phyloP scores from a whole-genome alignment of 2,888 invertebrate genomes.

The Byasa hedistus region DNA sequence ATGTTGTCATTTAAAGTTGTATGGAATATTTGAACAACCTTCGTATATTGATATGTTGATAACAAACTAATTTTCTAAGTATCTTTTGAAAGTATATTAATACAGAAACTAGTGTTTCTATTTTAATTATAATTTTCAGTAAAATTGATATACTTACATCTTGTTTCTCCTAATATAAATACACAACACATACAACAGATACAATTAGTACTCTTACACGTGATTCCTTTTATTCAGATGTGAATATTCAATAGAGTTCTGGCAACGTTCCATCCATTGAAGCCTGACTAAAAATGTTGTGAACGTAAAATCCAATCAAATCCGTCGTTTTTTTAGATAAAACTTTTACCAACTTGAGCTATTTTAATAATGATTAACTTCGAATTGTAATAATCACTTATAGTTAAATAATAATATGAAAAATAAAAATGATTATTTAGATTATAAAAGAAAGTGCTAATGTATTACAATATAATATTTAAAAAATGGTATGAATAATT shows the following conservation, averaged over 20 bases:
- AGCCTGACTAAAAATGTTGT: neutral
- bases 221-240: neutral
- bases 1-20: constrained; percentile 15
- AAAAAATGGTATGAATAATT: too few species aligned
- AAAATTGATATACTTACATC: neutral
- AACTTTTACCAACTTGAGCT: neutral
- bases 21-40: constrained; percentile 6
- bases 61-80: too few species aligned
- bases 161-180: neutral
- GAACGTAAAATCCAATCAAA: neutral
- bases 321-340: neutral
- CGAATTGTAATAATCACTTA: too few species aligned
- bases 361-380: too few species aligned
- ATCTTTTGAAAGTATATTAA: too few species aligned
- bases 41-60: neutral
- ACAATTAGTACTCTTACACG: neutral
- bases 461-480: too few species aligned
- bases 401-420: too few species aligned
- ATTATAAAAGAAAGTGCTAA: too few species aligned
- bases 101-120: too few species aligned
- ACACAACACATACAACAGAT: neutral
- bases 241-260: neutral
- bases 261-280: neutral
- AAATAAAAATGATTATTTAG: too few species aligned
- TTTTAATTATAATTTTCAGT: too few species aligned